Evolutionary conservation across 2,888 invertebrate species (phyloP), one percentile per base, ranked within the genome.

Genomic region (Mythimna pallens): DNA sequence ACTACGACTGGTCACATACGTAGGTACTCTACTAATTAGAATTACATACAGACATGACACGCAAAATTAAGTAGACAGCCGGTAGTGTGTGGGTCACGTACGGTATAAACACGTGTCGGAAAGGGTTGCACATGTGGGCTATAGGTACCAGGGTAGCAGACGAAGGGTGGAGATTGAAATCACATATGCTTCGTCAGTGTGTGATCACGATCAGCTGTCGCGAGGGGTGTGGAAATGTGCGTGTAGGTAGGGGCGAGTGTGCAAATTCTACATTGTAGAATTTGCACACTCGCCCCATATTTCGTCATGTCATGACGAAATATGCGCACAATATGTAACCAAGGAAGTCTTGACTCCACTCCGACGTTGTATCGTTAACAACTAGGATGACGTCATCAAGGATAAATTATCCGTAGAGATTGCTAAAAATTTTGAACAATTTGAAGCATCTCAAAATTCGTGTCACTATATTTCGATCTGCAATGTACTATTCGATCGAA

Each of bases 61-160:
- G 12, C 54, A 43, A 58, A 59, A 54, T 52, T 22, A 66, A 64
- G 54, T 43, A 61, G 55, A 59, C 34, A 67, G 47, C 75, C 76
- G 64, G 77, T 83, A 78, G 83, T 87, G 87, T 89, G 89, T 89
- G 90, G 81, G 69, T 81, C 83, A 88, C 85, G 81, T 82, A 84
- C 80, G 79, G 81, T 81, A 82, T 78, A 82, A 76, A 83, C 91
- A 92, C 92, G 92, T 93, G 93, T 91, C 84, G 90, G 93, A 87
- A 96, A 96, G 96, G 96, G 96, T 96, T 96, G 94, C 94, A 94
- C 96, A 95, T 96, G 96, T 96, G 95, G 93, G 94, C 94, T 95
- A 94, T 89, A 92, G 93, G 92, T 93, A 96, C 95, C 90, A 96
- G 95, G 95, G 86, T 76, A 85, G 71, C 94, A 96, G 88, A 89